Evolutionary conservation across 2,797 vertebrate genomes (phyloP), one percentile per base, ranked within the genome.

Genomic region (Morus bassanus): DNA sequence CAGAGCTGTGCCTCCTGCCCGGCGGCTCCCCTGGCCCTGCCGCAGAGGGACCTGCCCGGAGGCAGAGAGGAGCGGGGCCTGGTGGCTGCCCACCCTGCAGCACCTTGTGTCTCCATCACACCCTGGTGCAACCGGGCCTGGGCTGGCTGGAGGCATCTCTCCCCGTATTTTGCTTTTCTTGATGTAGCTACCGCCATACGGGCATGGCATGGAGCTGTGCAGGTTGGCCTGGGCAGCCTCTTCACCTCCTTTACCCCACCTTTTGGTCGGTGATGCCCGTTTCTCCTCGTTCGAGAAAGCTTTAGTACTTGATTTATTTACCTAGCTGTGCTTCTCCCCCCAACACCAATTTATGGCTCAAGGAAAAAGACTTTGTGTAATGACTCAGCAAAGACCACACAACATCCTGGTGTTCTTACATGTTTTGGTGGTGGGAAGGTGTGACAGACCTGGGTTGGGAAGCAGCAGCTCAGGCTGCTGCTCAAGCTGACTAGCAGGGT

Each of bases 11-110:
- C n/a, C 41, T 3, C 4, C 48, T 73, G 76, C 45, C 51, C 1
- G 1, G 33, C 1, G 9, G 45, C 45, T 37, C 33, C 33, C 16
- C 10, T 2, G 3, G 45, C 23, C 33, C 45, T 3, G 7, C 37
- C 1, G 0, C 27, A 24, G 31, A 22, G 33, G 6, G 21, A 57
- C 43, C 76, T 37, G 25, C 51, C 65, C 2, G 1, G 30, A 28
- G 65, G 21, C 41, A 56, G 85, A 78, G 48, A 35, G 41, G 24
- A 56, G 41, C 0, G 0, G 56, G 28, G 33, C 3, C 27, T 3
- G 2, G 27, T 12, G 54, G 39, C 45, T 86, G 37, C 73, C 39
- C 19, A 15, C 39, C n/a, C 35, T 3, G 2, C 23, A 33, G 46
- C 74, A 37, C n/a, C 41, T 31, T 41, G 14, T 1, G 0, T 53